Evolutionary conservation across 2,113 vertebrate genomes (phyloP).

Genomic region (Pelusios castaneus): DNA sequence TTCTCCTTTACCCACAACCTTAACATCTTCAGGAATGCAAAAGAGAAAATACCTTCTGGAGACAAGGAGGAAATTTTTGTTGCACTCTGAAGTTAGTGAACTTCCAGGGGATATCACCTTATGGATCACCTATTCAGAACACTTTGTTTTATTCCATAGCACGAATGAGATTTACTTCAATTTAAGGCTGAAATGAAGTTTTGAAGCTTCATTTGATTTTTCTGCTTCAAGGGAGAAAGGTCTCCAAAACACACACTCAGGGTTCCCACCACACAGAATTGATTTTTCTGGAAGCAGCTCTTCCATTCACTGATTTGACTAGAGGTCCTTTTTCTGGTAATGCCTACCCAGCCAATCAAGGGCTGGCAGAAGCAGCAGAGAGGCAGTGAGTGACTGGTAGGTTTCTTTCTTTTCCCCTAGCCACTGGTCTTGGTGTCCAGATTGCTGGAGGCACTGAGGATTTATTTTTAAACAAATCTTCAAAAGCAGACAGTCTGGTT

Average conservation of each 20-base stretch:
- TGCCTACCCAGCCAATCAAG: constrained; percentile 37
- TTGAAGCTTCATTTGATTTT: constrained; percentile 70
- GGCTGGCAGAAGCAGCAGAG: constrained; percentile 43
- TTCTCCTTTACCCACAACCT: constrained; percentile 5
- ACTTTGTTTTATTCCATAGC: constrained; percentile 45
- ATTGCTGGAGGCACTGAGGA: constrained; percentile 31
- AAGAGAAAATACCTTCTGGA: constrained; percentile 41
- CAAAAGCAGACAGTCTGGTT: constrained; percentile 37
- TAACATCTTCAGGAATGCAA: not conserved
- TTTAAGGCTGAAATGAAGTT: constrained; percentile 63
- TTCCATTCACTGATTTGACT: constrained; percentile 49
- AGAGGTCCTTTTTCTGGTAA: constrained; percentile 52
- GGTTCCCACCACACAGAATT: constrained; percentile 43
- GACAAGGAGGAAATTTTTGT: constrained; percentile 36
- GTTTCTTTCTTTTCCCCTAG: constrained; percentile 37
- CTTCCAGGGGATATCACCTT: constrained; percentile 26
- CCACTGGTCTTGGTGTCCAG: not conserved
- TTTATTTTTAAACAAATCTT: constrained; percentile 24
- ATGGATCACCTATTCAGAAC: constrained; percentile 32
- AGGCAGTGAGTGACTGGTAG: not conserved
- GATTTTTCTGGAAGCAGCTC: constrained; percentile 61
- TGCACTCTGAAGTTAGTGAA: constrained; percentile 6
- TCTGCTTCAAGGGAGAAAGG: constrained; percentile 28
- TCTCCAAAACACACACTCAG: constrained; percentile 29
- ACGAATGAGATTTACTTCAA: constrained; percentile 61